A percentile compares a stretch with the other conserved stretches of the same genome.
Conservation (phyloP, 2,113 vertebrate genomes). For the Dromaius novaehollandiae region DNA sequence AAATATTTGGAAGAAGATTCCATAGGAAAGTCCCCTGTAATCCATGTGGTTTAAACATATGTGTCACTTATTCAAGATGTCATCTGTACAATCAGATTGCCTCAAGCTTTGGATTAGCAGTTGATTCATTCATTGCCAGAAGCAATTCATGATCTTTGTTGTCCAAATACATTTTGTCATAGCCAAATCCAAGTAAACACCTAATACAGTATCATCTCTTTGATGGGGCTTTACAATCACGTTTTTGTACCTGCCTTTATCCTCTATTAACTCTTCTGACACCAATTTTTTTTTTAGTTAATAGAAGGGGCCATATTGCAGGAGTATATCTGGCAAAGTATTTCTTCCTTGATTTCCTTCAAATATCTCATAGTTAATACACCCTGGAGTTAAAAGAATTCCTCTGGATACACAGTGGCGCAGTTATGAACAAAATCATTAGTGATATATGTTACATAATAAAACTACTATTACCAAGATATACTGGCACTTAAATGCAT, state of each 20-base stretch:
- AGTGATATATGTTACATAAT: background rate
- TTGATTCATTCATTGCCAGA: slow-evolving; percentile 47
- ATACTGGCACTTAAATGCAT: background rate
- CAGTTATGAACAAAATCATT: background rate
- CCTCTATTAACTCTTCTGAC: background rate
- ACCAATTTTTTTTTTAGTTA: background rate
- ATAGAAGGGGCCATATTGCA: background rate
- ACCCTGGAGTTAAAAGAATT: background rate
- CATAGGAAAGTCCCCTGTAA: background rate
- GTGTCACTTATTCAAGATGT: slow-evolving; percentile 39
- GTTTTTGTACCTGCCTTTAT: background rate
- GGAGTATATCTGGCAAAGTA: background rate
- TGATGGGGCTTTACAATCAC: background rate
- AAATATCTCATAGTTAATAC: background rate
- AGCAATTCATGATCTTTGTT: slow-evolving; percentile 53
- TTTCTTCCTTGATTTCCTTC: background rate
- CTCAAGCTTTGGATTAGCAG: slow-evolving; percentile 6
- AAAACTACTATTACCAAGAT: background rate
- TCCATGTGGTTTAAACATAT: background rate
- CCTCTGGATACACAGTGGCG: background rate
- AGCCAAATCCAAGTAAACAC: background rate
- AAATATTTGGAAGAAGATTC: background rate
- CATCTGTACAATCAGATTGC: slow-evolving; percentile 29
- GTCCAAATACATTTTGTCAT: slow-evolving; percentile 39
- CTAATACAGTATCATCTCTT: background rate